A percentile compares a stretch with the other conserved stretches of the same genome.
phyloP scores from a whole-genome alignment of 2,888 invertebrate genomes.

The Cryptosula pallasiana region DNA sequence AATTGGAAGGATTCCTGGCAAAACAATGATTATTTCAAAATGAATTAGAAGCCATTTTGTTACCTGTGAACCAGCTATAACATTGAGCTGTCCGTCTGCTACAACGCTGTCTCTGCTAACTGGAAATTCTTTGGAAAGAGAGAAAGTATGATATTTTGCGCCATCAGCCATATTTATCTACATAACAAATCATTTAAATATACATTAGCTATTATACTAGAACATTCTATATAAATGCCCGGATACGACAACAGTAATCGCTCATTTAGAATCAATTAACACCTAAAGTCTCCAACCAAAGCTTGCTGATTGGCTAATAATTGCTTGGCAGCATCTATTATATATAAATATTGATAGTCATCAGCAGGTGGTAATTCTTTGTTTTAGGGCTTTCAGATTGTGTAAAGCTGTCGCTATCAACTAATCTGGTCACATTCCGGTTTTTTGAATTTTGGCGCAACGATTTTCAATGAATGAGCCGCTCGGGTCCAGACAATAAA shows the following conservation, averaged over 20 bases:
- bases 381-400: not conserved
- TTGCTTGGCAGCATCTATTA: not conserved
- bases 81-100: not conserved
- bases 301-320: not conserved
- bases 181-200: slow-evolving; percentile 11
- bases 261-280: not conserved
- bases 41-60: too few relatives aligned
- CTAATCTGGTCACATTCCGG: too few relatives aligned
- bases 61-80: not conserved
- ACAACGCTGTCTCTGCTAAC: not conserved
- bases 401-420: not conserved
- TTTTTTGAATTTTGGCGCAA: too few relatives aligned
- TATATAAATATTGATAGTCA: not conserved
- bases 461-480: too few relatives aligned
- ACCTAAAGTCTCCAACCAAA: not conserved
- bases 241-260: not conserved
- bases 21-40: too few relatives aligned
- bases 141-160: not conserved
- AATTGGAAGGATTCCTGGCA: too few relatives aligned
- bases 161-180: slow-evolving; percentile 12
- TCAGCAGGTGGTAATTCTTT: not conserved
- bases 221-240: not conserved
- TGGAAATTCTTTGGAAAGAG: not conserved
- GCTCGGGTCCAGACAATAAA: too few relatives aligned
- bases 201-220: not conserved